Evolutionary conservation across 2,888 invertebrate genomes (phyloP).

Genomic region (Tenthredo livida): DNA sequence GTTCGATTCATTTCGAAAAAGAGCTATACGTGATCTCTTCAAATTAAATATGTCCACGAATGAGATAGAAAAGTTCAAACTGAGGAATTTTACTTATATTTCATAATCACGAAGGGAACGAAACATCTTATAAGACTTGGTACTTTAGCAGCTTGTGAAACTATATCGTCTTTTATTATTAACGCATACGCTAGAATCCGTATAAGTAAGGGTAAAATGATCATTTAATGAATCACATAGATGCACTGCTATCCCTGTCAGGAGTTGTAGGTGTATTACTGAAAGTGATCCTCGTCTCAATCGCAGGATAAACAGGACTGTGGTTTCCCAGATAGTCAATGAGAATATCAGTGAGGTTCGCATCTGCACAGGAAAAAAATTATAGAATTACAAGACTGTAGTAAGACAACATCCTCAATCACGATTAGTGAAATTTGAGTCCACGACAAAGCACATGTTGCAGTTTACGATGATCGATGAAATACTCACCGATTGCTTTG

Average conservation of each 20-base stretch:
- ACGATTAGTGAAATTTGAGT: neutral
- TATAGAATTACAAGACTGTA: neutral
- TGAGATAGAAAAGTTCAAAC: too few species aligned
- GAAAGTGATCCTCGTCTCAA: conserved; percentile 82
- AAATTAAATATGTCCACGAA: too few species aligned
- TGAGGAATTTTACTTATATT: too few species aligned
- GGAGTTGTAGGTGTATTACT: too few species aligned
- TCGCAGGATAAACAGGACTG: conserved; percentile 83
- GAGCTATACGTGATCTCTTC: too few species aligned
- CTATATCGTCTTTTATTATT: neutral
- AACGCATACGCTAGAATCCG: neutral
- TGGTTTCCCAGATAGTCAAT: conserved; percentile 81
- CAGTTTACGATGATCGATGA: neutral
- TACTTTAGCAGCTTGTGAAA: neutral
- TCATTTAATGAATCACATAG: neutral
- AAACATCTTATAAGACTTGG: too few species aligned
- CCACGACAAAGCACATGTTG: neutral
- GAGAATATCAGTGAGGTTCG: conserved; percentile 75
- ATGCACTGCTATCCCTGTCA: neutral
- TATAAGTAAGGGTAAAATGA: neutral
- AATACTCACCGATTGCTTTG: conserved; percentile 72
- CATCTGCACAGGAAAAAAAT: conserved; percentile 61
- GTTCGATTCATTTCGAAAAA: neutral
- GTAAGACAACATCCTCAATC: neutral
- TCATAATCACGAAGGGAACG: too few species aligned